Evolutionary conservation across 2,888 invertebrate species (phyloP).

Genomic region (Penaeus monodon): DNA sequence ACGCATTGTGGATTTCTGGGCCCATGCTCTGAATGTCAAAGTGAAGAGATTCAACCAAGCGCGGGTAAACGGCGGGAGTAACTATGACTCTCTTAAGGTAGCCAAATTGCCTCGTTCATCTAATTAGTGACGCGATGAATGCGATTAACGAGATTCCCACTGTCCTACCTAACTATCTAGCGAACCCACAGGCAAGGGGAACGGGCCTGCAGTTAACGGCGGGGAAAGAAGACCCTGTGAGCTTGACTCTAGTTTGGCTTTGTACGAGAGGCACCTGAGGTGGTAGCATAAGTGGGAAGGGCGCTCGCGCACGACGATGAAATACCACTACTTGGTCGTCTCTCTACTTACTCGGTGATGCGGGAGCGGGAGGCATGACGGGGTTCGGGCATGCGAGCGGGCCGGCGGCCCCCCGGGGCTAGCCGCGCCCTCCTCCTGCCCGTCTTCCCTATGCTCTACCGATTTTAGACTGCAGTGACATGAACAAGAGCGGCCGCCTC

Average conservation of each 20-base stretch:
- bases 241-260: slow-evolving; percentile 68
- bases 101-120: slow-evolving; percentile 77
- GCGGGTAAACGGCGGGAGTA: slow-evolving; percentile 70
- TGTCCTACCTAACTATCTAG: slow-evolving; percentile 73
- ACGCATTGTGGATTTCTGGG: slow-evolving; percentile 76
- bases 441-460: no score
- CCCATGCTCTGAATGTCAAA: slow-evolving; percentile 79
- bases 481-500: not conserved
- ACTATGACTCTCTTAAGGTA: slow-evolving; percentile 69
- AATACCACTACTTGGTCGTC: slow-evolving; percentile 75
- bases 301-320: slow-evolving; percentile 67
- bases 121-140: slow-evolving; percentile 77
- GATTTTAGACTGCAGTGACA: not conserved
- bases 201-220: slow-evolving; percentile 79
- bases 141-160: slow-evolving; percentile 74
- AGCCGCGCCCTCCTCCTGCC: no score
- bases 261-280: slow-evolving; percentile 23
- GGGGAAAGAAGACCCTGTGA: slow-evolving; percentile 80
- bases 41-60: slow-evolving; percentile 72
- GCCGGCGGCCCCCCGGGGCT: not conserved
- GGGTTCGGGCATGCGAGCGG: slow-evolving; percentile 62
- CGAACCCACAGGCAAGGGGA: slow-evolving; percentile 78
- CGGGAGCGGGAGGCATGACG: slow-evolving; percentile 66
- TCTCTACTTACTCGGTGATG: slow-evolving; percentile 74
- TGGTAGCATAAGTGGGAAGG: slow-evolving; percentile 41